phyloP scores from a whole-genome alignment of 2,113 vertebrate species.

The Semicossyphus pulcher region DNA sequence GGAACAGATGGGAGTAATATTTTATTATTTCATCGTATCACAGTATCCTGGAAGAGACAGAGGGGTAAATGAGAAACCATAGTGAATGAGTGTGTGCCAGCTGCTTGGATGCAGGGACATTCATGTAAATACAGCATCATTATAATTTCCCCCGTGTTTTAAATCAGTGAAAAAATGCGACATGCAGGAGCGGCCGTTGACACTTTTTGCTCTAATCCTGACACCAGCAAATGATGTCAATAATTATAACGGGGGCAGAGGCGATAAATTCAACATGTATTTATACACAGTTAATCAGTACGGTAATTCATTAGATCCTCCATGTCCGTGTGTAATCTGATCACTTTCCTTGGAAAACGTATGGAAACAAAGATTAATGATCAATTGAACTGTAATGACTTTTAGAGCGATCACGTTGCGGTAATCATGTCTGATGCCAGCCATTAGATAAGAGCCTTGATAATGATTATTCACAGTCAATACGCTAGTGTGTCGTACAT shows the following conservation, averaged over 20 bases:
- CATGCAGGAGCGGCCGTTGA: neutral
- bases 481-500: neutral
- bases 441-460: constrained; percentile 11
- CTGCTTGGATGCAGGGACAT: constrained; percentile 6
- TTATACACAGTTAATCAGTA: constrained; percentile 15
- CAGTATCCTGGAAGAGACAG: constrained; percentile 26
- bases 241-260: constrained; percentile 6
- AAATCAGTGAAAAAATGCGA: constrained; percentile 26
- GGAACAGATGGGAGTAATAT: constrained; percentile 58
- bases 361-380: constrained; percentile 8
- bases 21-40: constrained; percentile 51
- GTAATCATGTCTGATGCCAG: constrained; percentile 17
- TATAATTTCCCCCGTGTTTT: neutral
- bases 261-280: constrained; percentile 15
- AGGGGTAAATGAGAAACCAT: constrained; percentile 23
- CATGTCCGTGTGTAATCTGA: neutral
- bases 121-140: constrained; percentile 8
- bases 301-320: constrained; percentile 10
- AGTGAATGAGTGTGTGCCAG: constrained; percentile 7
- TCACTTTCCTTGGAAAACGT: constrained; percentile 2
- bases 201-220: neutral
- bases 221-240: constrained; percentile 1
- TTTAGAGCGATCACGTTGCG: neutral
- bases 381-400: neutral
- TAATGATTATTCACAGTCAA: constrained; percentile 5